phyloP scores from a whole-genome alignment of 2,888 invertebrate species.

The Bursaphelenchus okinawaensis region DNA sequence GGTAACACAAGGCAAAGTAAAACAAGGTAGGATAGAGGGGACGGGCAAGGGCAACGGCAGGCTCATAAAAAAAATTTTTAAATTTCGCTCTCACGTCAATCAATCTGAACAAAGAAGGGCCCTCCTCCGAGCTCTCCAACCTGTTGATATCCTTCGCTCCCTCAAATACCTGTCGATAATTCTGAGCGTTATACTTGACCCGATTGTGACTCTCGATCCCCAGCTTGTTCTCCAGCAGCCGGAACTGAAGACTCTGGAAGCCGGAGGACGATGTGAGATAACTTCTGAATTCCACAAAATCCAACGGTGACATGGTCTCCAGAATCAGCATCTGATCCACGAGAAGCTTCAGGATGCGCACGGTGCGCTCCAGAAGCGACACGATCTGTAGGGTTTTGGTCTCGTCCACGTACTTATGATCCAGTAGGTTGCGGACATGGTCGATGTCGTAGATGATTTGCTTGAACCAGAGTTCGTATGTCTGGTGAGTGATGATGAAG shows the following conservation, averaged over 20 bases:
- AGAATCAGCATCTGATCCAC: conserved; percentile 93
- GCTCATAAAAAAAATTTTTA: background rate
- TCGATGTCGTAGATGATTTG: conserved; percentile 95
- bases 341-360: conserved; percentile 79
- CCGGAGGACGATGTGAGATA: conserved; percentile 91
- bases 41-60: no score
- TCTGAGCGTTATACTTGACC: conserved; percentile 83
- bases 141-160: conserved; percentile 63
- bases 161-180: conserved; percentile 67
- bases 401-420: conserved; percentile 71
- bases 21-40: no score
- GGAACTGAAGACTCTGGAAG: conserved; percentile 90
- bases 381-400: conserved; percentile 84
- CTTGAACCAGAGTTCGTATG: conserved; percentile 98
- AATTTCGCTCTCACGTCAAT: conserved; percentile 66
- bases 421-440: conserved; percentile 76
- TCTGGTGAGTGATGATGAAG: conserved; percentile 90
- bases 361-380: conserved; percentile 81
- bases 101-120: conserved; percentile 77
- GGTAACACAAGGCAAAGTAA: no score
- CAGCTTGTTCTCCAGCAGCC: conserved; percentile 88
- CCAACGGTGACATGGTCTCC: conserved; percentile 97
- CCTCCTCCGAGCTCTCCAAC: conserved; percentile 69
- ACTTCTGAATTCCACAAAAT: conserved; percentile 93
- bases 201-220: conserved; percentile 72